Evolutionary conservation across 2,113 vertebrate genomes (phyloP).

Genomic region (Perca flavescens): DNA sequence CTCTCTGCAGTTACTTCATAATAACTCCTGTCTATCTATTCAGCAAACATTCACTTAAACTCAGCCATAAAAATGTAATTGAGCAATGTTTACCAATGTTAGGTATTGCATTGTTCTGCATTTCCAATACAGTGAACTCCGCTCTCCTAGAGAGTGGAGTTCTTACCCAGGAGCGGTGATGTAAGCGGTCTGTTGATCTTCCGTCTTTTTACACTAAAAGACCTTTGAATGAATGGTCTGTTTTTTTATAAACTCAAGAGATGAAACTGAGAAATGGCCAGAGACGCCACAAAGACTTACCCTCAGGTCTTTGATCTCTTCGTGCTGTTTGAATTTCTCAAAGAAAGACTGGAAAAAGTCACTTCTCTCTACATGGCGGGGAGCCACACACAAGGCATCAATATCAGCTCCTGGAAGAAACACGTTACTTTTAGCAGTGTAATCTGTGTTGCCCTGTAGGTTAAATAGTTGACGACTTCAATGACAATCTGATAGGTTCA

Average conservation of each 20-base stretch:
- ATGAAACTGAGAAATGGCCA: not conserved
- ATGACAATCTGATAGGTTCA: not conserved
- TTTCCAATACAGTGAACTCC: not conserved
- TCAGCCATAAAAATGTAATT: not conserved
- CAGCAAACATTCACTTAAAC: not conserved
- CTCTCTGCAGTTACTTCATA: not conserved
- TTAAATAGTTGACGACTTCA: not conserved
- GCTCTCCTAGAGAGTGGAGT: not conserved
- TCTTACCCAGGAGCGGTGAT: not conserved
- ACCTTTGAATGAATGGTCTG: not conserved
- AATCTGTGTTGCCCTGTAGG: not conserved
- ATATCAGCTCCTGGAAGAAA: conserved; percentile 93
- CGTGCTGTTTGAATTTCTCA: conserved; percentile 93
- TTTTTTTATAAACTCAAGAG: not conserved
- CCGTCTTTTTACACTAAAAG: not conserved
- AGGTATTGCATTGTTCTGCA: too few species aligned
- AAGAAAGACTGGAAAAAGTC: conserved; percentile 98
- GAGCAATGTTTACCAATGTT: not conserved
- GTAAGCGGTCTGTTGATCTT: not conserved
- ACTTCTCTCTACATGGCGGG: conserved; percentile 93
- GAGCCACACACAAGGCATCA: conserved; percentile 96
- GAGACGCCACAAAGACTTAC: conserved; percentile 77
- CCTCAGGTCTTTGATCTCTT: conserved; percentile 94
- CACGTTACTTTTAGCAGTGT: not conserved
- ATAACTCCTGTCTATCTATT: not conserved